A percentile compares a stretch with the other conserved stretches of the same genome.
Evolutionary conservation across 2,113 vertebrate genomes (phyloP).

Genomic region (Eurypyga helias): DNA sequence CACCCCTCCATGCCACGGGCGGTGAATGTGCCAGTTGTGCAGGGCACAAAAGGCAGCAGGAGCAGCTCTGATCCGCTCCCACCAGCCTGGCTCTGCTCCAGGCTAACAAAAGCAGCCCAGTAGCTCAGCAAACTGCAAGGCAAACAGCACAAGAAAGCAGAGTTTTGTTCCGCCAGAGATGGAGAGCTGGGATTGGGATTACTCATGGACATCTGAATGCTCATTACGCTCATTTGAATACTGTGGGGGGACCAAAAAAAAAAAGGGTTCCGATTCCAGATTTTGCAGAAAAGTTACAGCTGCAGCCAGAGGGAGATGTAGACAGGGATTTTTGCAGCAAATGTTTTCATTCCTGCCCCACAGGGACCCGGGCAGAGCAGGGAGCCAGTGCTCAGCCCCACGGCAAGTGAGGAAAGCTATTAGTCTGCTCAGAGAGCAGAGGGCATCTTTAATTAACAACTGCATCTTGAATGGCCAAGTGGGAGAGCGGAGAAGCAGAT

Average conservation of each 20-base stretch:
- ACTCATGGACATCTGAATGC: not conserved
- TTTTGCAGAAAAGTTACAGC: not conserved
- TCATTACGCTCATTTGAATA: not conserved
- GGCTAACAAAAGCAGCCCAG: not conserved
- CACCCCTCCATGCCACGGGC: not conserved
- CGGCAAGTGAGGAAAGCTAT: rapidly evolving
- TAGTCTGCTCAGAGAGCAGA: not conserved
- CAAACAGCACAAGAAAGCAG: not conserved
- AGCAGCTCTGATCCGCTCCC: not conserved
- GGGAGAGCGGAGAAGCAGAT: not conserved
- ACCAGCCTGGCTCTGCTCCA: not conserved
- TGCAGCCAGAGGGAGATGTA: not conserved
- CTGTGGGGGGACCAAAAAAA: rapidly evolving
- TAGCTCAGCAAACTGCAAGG: not conserved
- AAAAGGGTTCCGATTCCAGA: not conserved
- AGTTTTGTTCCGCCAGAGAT: not conserved
- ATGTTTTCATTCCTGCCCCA: not conserved
- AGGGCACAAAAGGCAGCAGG: not conserved
- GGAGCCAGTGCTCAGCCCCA: not conserved
- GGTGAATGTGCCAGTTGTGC: not conserved
- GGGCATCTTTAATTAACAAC: not conserved
- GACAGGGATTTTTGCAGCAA: rapidly evolving
- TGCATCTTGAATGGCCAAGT: not conserved
- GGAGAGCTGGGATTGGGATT: not conserved
- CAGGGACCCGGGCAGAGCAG: rapidly evolving